Percentiles rank a stretch among this genome's conserved stretches.
Conservation (phyloP, 2,797 vertebrate species). For the Pelochelys cantorii region DNA sequence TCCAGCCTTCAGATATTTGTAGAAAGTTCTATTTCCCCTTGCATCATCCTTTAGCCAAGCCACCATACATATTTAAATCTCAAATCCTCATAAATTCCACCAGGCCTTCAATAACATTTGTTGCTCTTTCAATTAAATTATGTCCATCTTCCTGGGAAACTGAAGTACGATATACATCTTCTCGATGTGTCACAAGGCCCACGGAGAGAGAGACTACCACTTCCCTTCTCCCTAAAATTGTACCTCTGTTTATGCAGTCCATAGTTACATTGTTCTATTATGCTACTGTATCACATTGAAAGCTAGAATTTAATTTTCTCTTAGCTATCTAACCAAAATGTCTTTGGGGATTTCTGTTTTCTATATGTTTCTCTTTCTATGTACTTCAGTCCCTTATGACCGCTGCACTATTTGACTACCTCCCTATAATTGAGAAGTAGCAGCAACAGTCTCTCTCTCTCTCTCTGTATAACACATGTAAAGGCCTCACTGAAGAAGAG, state of each 20-base stretch:
- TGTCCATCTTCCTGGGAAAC: not conserved
- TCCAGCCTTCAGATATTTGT: not conserved
- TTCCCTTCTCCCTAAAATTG: not conserved
- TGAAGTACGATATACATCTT: not conserved
- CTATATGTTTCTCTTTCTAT: fast-evolving
- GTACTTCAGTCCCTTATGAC: fast-evolving
- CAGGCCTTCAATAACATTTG: not conserved
- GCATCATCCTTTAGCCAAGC: not conserved
- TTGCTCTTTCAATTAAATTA: not conserved
- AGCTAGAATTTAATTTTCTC: not conserved
- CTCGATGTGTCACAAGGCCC: not conserved
- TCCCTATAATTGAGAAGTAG: not conserved
- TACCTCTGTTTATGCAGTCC: not conserved
- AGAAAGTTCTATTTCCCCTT: not conserved
- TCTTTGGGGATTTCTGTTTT: not conserved
- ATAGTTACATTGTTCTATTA: not conserved
- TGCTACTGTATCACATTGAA: not conserved
- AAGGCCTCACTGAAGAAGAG: not conserved
- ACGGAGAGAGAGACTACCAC: fast-evolving
- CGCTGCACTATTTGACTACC: fast-evolving
- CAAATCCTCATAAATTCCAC: not conserved
- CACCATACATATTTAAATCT: not conserved
- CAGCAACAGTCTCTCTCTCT: fast-evolving
- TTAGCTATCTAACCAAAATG: not conserved
- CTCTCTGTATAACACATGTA: not conserved